phyloP scores from a whole-genome alignment of 2,797 vertebrate species.

The Propithecus deckenii region DNA sequence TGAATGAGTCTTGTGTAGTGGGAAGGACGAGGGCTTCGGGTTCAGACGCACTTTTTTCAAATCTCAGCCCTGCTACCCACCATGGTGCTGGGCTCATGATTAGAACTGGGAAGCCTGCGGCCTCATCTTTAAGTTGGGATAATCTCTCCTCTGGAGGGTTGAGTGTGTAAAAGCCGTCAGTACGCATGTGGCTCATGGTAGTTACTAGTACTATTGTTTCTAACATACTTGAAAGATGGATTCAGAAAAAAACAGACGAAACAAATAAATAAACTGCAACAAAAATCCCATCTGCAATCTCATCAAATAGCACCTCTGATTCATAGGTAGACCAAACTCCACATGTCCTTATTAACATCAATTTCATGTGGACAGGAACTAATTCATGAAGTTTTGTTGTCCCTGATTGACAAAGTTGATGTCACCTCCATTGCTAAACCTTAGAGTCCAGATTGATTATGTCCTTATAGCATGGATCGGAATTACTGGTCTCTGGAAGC shows the following conservation, averaged over 20 bases:
- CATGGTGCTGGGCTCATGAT: neutral
- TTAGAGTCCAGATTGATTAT: no score
- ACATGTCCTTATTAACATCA: no score
- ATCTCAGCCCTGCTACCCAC: neutral
- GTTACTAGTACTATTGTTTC: neutral
- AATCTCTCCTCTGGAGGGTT: neutral
- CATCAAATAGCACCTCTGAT: neutral
- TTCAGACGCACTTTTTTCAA: neutral
- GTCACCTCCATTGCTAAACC: neutral
- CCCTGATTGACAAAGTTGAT: neutral
- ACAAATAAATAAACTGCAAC: neutral
- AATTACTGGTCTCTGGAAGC: neutral
- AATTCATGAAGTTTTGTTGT: neutral
- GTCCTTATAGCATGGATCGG: neutral
- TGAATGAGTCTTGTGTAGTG: neutral
- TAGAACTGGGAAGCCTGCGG: rapidly evolving
- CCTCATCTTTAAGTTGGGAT: neutral
- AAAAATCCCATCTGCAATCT: neutral
- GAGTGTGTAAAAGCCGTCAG: neutral
- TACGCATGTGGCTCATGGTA: neutral
- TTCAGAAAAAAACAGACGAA: neutral
- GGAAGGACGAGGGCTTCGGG: neutral
- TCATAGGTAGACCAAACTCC: neutral
- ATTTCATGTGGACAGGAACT: neutral
- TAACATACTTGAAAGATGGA: neutral